Evolutionary conservation across 1,140 invertebrate genomes (phyloP), one percentile per base, ranked within the genome.

Genomic region (Mycetomoellerius zeteki): DNA sequence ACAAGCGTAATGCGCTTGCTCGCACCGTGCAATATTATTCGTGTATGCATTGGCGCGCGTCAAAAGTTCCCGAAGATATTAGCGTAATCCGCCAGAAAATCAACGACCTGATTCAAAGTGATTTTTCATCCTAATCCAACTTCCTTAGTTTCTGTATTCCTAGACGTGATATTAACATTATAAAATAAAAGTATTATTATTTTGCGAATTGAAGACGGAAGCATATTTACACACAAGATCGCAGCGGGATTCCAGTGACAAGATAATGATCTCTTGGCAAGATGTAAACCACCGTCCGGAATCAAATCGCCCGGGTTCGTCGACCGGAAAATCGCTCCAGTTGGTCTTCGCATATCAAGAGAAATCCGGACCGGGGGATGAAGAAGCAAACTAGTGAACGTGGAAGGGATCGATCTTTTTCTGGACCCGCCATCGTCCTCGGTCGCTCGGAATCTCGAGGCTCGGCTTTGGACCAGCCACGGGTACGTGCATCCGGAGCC

Each of bases 401-500:
- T 81, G 77, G 58, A 19, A 54, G 67, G 58, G 54, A 82, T 84
- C 52, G 67, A 37, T 92, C 90, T 92, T 93, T 90, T 92, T 89
- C 75, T 89, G 88, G 88, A 92, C 86, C 30, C 80, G 81, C 58
- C 81, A 52, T 56, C 82, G 37, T 54, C 54, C 43, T 65, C 78
- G 80, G 50, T 47, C 19, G 30, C 84, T 50, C 58, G 52, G 47
- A 62, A 80, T 76, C 75, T 90, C 84, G 88, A 75, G 71, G 73
- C 84, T 75, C 73, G 87, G 90, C 91, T 89, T 89, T 86, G 87
- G 92, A 92, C 92, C 91, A 93, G 90, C 89, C 88, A 65, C 89
- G 88, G 91, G 86, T 89, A 64, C 76, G 86, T 80, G 91, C 94
- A 95, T 93, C 93, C 92, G 94, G 91, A 92, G 90, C 77, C 88